phyloP scores from a whole-genome alignment of 1,140 invertebrate species.

The Heliothis virescens region DNA sequence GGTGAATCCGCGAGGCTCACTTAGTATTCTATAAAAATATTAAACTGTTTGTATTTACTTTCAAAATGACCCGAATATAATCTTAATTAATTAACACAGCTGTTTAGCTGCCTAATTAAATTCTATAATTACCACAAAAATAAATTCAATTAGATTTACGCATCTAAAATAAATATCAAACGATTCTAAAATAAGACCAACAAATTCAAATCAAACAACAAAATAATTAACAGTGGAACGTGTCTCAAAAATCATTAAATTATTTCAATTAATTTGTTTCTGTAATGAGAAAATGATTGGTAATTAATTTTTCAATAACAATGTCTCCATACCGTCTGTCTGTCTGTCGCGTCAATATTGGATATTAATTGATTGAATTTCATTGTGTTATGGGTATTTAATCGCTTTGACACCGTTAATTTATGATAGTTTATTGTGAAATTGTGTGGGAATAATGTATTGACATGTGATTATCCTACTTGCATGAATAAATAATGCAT shows the following conservation, averaged over 20 bases:
- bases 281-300: constrained; percentile 31
- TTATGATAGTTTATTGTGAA: background rate
- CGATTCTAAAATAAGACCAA: background rate
- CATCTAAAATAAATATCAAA: background rate
- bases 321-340: background rate
- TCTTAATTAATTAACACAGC: too few species aligned
- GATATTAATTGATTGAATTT: background rate
- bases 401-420: constrained; percentile 6
- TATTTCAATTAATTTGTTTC: constrained; percentile 14
- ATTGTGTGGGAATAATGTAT: background rate
- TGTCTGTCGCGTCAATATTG: background rate
- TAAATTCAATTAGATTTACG: too few species aligned
- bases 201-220: background rate
- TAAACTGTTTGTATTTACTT: too few species aligned
- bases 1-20: too few species aligned
- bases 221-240: constrained; percentile 10
- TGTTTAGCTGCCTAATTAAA: too few species aligned
- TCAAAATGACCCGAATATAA: too few species aligned
- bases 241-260: constrained; percentile 27
- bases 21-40: too few species aligned
- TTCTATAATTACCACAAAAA: too few species aligned
- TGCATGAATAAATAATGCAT: too few species aligned
- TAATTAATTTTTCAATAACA: constrained; percentile 25
- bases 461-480: background rate
- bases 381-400: background rate